phyloP scores from a whole-genome alignment of 1,140 invertebrate genomes.

The Nautilus pompilius region DNA sequence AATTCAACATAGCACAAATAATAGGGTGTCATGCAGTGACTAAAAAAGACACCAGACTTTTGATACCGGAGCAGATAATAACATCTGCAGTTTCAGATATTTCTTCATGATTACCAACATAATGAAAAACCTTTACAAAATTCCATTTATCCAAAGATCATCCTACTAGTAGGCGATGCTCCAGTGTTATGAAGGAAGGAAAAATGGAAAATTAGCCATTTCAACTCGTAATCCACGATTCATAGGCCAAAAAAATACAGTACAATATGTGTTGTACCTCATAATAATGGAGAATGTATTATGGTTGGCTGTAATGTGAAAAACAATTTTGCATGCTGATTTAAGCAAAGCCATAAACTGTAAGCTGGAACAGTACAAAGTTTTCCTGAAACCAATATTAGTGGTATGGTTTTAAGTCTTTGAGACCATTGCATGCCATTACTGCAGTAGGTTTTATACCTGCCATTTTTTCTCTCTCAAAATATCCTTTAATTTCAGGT shows the following conservation, averaged over 20 bases:
- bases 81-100: no score
- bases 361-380: background rate
- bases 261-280: background rate
- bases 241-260: background rate
- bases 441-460: background rate
- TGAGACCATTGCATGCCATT: background rate
- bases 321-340: background rate
- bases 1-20: no score
- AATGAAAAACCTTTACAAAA: no score
- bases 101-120: no score
- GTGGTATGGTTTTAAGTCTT: background rate
- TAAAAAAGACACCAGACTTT: no score
- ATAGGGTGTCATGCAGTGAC: no score
- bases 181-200: no score
- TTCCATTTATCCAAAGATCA: no score
- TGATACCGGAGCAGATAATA: no score
- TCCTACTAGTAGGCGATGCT: no score
- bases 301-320: background rate
- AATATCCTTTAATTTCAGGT: conserved; percentile 60
- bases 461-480: background rate
- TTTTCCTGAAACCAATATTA: background rate
- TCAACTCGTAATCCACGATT: background rate
- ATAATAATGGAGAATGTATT: background rate
- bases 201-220: background rate
- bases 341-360: background rate